phyloP scores from a whole-genome alignment of 2,888 invertebrate species.

The Caenorhabditis sp. region DNA sequence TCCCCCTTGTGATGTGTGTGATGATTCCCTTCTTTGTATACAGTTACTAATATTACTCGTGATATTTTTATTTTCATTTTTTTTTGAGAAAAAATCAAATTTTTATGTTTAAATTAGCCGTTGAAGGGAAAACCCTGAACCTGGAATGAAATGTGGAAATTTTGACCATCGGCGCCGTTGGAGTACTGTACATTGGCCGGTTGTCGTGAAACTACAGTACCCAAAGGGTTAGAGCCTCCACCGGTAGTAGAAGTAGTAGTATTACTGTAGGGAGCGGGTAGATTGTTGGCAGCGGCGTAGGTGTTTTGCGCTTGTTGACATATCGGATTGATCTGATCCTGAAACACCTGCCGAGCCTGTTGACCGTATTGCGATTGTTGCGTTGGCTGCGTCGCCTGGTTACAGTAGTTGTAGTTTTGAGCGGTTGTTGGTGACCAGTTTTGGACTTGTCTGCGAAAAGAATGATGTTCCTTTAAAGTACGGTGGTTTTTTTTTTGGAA shows the following conservation, averaged over 20 bases:
- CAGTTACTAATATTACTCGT: too few relatives aligned
- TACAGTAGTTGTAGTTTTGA: slow-evolving; percentile 53
- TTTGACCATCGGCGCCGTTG: slow-evolving; percentile 10
- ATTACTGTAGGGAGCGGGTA: slow-evolving; percentile 18
- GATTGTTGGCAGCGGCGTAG: slow-evolving; percentile 21
- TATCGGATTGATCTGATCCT: slow-evolving; percentile 56
- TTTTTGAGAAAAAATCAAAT: too few relatives aligned
- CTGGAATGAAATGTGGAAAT: slow-evolving; percentile 38
- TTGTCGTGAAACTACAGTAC: background rate
- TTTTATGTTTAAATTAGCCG: too few relatives aligned
- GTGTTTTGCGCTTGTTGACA: slow-evolving; percentile 27
- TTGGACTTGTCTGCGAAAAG: slow-evolving; percentile 25
- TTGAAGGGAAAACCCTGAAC: slow-evolving; percentile 24
- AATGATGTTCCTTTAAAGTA: too few relatives aligned
- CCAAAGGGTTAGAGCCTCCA: slow-evolving; percentile 3
- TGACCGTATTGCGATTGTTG: slow-evolving; percentile 46
- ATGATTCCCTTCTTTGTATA: too few relatives aligned
- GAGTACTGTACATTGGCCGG: slow-evolving; percentile 32
- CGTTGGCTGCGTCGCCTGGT: slow-evolving; percentile 37
- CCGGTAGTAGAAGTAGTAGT: background rate
- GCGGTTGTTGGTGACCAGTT: slow-evolving; percentile 49
- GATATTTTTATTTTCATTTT: too few relatives aligned
- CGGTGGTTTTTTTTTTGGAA: too few relatives aligned
- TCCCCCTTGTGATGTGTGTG: too few relatives aligned
- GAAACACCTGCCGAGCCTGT: slow-evolving; percentile 52